These are phyloP conservation scores for Lapara coniferarum DNA, from an alignment of 2,888 invertebrate genomes.

Conservation along the genomic window DNA sequence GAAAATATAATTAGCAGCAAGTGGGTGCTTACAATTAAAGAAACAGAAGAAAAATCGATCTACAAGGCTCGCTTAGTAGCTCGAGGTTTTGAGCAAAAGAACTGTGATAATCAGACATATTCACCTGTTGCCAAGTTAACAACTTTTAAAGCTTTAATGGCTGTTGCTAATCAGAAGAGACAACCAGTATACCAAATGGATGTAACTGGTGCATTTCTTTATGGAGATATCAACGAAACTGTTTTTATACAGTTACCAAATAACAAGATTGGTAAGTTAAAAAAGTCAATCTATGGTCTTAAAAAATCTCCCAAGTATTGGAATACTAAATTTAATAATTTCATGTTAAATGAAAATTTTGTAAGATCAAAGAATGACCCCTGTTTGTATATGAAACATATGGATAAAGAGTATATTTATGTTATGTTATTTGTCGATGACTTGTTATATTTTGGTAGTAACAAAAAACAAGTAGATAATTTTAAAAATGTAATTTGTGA, in stretches of 20 bases:
- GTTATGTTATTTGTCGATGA: neutral
- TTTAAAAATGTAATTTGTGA: neutral
- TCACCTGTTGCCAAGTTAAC: conserved; percentile 3
- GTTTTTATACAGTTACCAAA: neutral
- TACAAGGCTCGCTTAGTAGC: neutral
- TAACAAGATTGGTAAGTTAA: neutral
- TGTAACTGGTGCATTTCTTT: neutral
- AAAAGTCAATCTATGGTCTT: neutral
- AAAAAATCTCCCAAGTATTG: neutral
- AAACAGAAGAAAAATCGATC: neutral
- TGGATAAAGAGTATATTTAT: neutral
- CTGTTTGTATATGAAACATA: neutral
- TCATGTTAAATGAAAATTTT: neutral
- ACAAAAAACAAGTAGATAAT: neutral
- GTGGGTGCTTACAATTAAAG: neutral
- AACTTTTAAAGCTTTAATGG: neutral
- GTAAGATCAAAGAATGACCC: neutral
- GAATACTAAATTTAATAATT: neutral
- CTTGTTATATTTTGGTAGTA: neutral
- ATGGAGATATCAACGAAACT: neutral
- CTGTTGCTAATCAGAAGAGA: neutral
- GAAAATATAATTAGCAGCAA: conserved; percentile 4
- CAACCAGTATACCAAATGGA: neutral
- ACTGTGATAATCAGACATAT: neutral
- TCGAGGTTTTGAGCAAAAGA: neutral